phyloP scores from a whole-genome alignment of 2,888 invertebrate species.

The Drosophila falleni region DNA sequence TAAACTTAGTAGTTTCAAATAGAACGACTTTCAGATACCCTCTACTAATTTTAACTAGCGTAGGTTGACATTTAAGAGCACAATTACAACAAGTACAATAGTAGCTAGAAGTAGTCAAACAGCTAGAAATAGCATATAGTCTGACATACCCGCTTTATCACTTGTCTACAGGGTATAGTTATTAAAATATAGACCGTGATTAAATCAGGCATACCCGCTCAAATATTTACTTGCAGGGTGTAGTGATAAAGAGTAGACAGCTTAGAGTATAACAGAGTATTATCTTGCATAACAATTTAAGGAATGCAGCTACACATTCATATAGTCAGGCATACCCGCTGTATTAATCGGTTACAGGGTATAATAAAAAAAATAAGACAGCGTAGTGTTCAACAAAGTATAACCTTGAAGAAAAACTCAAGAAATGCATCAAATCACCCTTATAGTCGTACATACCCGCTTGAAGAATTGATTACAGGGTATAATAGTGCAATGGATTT shows the following conservation, averaged over 20 bases:
- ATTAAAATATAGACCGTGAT: too few species aligned
- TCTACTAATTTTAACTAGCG: not conserved
- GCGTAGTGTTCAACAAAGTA: too few species aligned
- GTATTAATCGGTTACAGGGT: not conserved
- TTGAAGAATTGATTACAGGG: conserved; percentile 6
- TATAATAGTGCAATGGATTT: conserved; percentile 42
- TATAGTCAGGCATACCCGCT: not conserved
- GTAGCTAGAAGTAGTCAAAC: too few species aligned
- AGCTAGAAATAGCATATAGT: too few species aligned
- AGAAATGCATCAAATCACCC: not conserved
- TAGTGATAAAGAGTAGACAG: too few species aligned
- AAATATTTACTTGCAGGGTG: too few species aligned
- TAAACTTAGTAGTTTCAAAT: not conserved
- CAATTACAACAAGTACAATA: not conserved
- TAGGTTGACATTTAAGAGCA: not conserved
- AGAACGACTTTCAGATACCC: not conserved
- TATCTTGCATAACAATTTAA: too few species aligned
- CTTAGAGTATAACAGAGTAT: too few species aligned
- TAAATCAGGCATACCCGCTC: too few species aligned
- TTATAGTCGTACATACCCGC: not conserved
- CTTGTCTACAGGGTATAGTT: too few species aligned
- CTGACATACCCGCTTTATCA: too few species aligned
- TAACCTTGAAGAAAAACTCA: not conserved
- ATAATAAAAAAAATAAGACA: not conserved
- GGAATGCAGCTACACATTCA: too few species aligned